Conservation (phyloP, 2,888 invertebrate species). For the Xestia c-nigrum region DNA sequence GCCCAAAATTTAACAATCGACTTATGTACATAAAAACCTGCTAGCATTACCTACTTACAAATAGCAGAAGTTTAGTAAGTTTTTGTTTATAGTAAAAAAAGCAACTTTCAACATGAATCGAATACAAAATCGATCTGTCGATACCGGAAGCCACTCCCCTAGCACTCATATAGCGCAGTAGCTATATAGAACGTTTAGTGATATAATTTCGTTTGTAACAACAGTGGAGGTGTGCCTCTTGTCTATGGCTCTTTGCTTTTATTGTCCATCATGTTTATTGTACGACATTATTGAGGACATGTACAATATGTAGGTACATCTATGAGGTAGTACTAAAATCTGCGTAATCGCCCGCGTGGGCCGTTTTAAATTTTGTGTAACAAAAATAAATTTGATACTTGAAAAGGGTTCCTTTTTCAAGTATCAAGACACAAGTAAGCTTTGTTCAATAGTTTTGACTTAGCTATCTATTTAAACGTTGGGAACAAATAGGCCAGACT, state of each 20-base stretch:
- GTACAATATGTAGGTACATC: constrained; percentile 6
- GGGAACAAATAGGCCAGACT: background rate
- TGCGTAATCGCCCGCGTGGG: background rate
- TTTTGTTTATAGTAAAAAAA: background rate
- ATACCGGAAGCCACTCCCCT: constrained; percentile 46
- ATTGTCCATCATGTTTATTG: constrained; percentile 50
- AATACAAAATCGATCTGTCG: constrained; percentile 30
- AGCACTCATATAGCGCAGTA: constrained; percentile 51
- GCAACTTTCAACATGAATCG: background rate
- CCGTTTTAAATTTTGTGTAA: background rate
- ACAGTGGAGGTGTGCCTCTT: constrained; percentile 56
- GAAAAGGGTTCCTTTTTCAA: background rate
- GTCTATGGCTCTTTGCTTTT: constrained; percentile 53
- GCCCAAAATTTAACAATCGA: background rate
- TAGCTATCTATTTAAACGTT: background rate
- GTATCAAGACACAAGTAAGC: background rate
- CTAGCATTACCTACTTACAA: background rate
- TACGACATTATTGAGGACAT: constrained; percentile 34
- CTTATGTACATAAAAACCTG: background rate
- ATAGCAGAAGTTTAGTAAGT: background rate
- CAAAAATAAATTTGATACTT: background rate
- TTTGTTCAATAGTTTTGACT: background rate
- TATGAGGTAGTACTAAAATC: constrained; percentile 4
- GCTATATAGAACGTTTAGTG: constrained; percentile 61
- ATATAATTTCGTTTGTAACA: constrained; percentile 65